Base-by-base conservation (phyloP, 2,888 invertebrate species). In the Lysandra bellargus region DNA sequence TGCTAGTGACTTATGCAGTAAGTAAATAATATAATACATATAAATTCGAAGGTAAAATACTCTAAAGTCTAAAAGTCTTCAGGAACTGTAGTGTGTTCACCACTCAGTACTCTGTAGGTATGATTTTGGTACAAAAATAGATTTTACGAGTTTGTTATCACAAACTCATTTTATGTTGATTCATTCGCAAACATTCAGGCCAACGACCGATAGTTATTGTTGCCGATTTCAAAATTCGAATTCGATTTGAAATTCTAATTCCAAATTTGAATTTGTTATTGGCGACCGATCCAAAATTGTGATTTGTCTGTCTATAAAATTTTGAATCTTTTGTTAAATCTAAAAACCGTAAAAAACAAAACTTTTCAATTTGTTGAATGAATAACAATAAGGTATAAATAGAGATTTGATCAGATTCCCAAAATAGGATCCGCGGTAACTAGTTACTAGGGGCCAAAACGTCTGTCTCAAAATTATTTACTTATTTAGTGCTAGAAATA, bases 101-200 rank as follows among this genome's bases (percentile, higher is more conserved):
- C 44, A 7, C 44, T 9, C 3, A 4, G 53, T 53, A 53, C 12
- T 53, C 14, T 30, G 64, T 64, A 30, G 7, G 23, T 64, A 30
- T 30, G n/a, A 64, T 12, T 64, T 64, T 9, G 23, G 64, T 64
- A 64, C 30, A 12, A 30, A 64, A 64, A 64, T 64, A 64, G 30
- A 64, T 30, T 64, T 64, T 30, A 64, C 64, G 64, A 64, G 64
- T 64, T 30, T 64, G 64, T 64, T 64, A 64, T 64, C 64, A 64
- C 30, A 30, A 64, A 64, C 64, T 64, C 64, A 64, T 64, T 64
- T 64, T 64, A 64, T 64, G 30, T 64, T 30, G 64, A 64, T 9
- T 64, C 64, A 64, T 61, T 61, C 61, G 23, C 23, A 23, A 64
- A 64, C 64, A 64, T 64, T 23, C 23, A 64, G 64, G 64, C 30